phyloP scores from a whole-genome alignment of 2,113 vertebrate species.

The Puntigrus tetrazona region DNA sequence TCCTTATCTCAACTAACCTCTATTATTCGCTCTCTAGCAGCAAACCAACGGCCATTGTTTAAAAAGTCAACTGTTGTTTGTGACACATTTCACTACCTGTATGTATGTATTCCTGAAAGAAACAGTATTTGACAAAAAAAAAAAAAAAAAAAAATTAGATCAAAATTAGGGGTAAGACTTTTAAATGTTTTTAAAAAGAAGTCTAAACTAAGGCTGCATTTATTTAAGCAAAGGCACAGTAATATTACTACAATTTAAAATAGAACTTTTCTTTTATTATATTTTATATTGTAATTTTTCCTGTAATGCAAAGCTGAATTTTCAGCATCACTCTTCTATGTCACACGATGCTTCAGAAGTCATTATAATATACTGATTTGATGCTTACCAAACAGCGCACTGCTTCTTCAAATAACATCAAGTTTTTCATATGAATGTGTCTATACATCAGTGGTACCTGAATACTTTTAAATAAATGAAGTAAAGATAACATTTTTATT shows the following conservation, averaged over 20 bases:
- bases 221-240: background rate
- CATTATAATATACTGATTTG: background rate
- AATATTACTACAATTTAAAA: background rate
- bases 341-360: background rate
- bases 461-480: background rate
- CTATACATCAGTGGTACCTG: background rate
- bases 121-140: background rate
- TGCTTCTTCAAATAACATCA: background rate
- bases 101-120: background rate
- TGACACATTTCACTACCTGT: background rate
- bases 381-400: background rate
- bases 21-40: slow-evolving; percentile 76
- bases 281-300: background rate
- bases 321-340: background rate
- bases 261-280: background rate
- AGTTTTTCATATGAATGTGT: background rate
- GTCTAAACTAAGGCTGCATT: background rate
- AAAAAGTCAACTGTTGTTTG: background rate
- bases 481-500: background rate
- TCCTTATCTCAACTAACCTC: slow-evolving; percentile 73
- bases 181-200: background rate
- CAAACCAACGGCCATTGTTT: background rate
- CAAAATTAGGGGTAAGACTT: background rate
- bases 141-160: too few relatives aligned
- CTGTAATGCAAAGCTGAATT: background rate